phyloP scores from a whole-genome alignment of 2,797 vertebrate genomes.

The Syngnathus rostellatus region DNA sequence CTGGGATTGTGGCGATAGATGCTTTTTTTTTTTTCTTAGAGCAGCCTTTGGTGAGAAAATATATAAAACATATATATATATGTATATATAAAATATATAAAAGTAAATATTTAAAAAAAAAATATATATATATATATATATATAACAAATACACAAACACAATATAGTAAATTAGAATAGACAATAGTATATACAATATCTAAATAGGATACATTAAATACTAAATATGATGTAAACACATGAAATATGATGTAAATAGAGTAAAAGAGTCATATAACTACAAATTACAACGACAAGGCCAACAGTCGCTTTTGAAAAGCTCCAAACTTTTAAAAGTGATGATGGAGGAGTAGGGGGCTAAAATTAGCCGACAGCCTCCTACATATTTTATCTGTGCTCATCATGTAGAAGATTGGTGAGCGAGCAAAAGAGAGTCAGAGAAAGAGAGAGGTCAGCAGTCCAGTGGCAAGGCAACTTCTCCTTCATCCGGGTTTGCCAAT shows the following conservation, averaged over 20 bases:
- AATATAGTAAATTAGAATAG: no score
- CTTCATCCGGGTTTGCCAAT: constrained; percentile 10
- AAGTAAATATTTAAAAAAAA: no score
- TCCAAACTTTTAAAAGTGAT: constrained; percentile 58
- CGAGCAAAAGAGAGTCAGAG: constrained; percentile 25
- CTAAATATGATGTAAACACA: neutral
- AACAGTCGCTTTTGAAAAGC: constrained; percentile 39
- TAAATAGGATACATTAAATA: neutral
- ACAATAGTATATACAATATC: no score
- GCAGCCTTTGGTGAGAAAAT: neutral
- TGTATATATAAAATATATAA: no score
- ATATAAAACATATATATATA: no score
- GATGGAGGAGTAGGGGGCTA: constrained; percentile 54
- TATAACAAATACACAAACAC: no score
- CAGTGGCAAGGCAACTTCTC: constrained; percentile 21
- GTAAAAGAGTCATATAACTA: constrained; percentile 11
- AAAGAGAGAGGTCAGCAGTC: constrained; percentile 53
- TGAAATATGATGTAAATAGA: neutral
- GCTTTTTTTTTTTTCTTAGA: constrained; percentile 1
- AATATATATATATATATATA: no score
- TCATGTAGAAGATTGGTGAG: constrained; percentile 30
- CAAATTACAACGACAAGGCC: constrained; percentile 29
- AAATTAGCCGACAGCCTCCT: constrained; percentile 57
- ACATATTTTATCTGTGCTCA: constrained; percentile 63
- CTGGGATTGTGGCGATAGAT: constrained; percentile 23